Conservation (phyloP, 1,140 invertebrate species). For the Drosophila sproati region DNA sequence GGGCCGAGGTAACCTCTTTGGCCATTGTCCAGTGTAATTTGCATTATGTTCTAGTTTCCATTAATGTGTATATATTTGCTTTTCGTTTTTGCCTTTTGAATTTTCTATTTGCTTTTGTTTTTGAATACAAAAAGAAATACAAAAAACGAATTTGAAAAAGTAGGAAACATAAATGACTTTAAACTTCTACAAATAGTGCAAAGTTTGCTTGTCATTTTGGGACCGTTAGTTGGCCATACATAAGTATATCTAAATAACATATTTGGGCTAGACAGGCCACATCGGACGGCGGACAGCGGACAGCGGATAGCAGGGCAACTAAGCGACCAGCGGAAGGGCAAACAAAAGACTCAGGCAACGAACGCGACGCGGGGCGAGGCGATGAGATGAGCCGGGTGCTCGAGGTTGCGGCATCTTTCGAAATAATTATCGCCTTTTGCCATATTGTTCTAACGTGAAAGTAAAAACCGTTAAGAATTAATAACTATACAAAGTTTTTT, state of each 20-base stretch:
- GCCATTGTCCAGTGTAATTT: constrained; percentile 58
- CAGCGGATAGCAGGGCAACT: constrained; percentile 6
- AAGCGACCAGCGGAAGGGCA: constrained; percentile 48
- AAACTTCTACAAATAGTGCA: constrained; percentile 52
- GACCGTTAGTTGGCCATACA: constrained; percentile 61
- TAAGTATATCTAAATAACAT: constrained; percentile 46
- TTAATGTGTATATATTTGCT: constrained; percentile 49
- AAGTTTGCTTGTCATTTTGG: constrained; percentile 55
- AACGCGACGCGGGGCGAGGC: constrained; percentile 39
- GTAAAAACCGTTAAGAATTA: constrained; percentile 83
- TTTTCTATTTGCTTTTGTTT: constrained; percentile 65
- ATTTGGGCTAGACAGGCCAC: constrained; percentile 45
- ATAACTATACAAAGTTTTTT: constrained; percentile 67
- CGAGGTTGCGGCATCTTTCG: constrained; percentile 49
- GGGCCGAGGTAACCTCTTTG: constrained; percentile 37
- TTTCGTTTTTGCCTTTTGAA: constrained; percentile 37
- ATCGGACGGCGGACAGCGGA: neutral
- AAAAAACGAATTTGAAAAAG: constrained; percentile 18
- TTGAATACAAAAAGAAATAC: constrained; percentile 34
- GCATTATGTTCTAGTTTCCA: constrained; percentile 61
- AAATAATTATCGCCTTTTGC: constrained; percentile 77
- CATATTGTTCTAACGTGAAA: constrained; percentile 82
- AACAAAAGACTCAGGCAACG: constrained; percentile 72
- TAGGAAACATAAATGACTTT: constrained; percentile 33
- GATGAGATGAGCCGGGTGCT: constrained; percentile 17